Percentiles rank a stretch among this genome's conserved stretches.
These are phyloP conservation scores for Hexactinellida sp. DNA, from an alignment of 37 sponge, comb jelly and placozoan genomes.

Conservation along the genomic window DNA sequence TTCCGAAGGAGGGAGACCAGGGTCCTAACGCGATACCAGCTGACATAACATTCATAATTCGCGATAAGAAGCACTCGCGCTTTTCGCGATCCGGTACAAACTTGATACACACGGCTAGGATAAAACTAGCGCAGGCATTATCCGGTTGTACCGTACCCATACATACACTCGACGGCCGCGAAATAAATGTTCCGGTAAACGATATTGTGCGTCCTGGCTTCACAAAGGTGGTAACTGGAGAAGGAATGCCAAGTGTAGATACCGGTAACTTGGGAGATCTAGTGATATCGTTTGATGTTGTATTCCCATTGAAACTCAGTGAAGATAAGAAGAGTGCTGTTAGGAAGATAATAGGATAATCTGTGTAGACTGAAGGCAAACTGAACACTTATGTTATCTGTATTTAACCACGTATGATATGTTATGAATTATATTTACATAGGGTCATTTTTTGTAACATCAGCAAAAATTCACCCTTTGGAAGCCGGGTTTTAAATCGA, in stretches of 20 bases:
- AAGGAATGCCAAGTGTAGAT: slow-evolving; percentile 69
- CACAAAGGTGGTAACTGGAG: slow-evolving; percentile 58
- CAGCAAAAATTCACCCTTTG: too few relatives aligned
- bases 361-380: not conserved
- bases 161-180: slow-evolving; percentile 66
- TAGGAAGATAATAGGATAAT: not conserved
- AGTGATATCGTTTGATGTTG: slow-evolving; percentile 55
- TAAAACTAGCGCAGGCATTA: slow-evolving; percentile 65
- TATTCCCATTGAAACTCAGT: slow-evolving; percentile 56
- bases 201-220: slow-evolving; percentile 77
- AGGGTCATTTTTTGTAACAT: too few relatives aligned
- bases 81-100: slow-evolving; percentile 52
- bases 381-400: not conserved
- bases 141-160: slow-evolving; percentile 51
- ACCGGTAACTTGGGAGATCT: slow-evolving; percentile 60
- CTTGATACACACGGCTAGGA: slow-evolving; percentile 54
- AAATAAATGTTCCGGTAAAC: slow-evolving; percentile 66
- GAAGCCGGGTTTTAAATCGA: too few relatives aligned
- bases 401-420: not conserved
- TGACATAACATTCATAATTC: slow-evolving; percentile 79
- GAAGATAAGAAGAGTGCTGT: slow-evolving; percentile 48
- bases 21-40: slow-evolving; percentile 91
- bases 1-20: slow-evolving; percentile 90
- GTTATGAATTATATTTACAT: not conserved
- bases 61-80: slow-evolving; percentile 61